Evolutionary conservation across 1,140 invertebrate species (phyloP).

Genomic region (Achatina immaculata): DNA sequence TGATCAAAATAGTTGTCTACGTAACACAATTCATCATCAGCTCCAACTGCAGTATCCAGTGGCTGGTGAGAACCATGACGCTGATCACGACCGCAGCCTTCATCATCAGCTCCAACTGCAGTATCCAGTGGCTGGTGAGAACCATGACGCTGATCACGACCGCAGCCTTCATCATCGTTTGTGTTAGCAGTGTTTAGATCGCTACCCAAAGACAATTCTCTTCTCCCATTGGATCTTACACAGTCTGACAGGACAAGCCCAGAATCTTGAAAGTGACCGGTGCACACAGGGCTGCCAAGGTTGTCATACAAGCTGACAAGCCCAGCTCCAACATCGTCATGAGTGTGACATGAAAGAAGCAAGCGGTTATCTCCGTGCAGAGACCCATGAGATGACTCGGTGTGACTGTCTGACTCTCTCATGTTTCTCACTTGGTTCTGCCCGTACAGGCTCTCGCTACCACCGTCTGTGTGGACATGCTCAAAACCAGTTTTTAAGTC

Average conservation of each 20-base stretch:
- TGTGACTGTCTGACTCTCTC: background rate
- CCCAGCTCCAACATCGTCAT: background rate
- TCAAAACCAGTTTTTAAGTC: background rate
- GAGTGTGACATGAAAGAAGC: no score
- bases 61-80: background rate
- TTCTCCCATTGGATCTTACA: background rate
- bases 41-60: background rate
- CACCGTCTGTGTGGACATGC: background rate
- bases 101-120: slow-evolving; percentile 6
- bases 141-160: background rate
- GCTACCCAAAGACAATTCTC: background rate
- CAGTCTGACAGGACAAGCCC: background rate
- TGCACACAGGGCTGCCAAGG: background rate
- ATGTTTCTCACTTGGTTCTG: background rate
- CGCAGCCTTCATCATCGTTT: background rate
- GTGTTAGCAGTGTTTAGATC: background rate
- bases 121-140: background rate
- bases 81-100: no score
- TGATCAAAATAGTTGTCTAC: slow-evolving; percentile 18
- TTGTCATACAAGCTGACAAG: background rate
- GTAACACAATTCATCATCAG: slow-evolving; percentile 3
- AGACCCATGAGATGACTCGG: background rate
- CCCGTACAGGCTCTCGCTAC: background rate
- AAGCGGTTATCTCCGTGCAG: background rate
- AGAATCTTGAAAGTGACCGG: background rate